Evolutionary conservation across 2,888 invertebrate species (phyloP).

Genomic region (Cabera pusaria): DNA sequence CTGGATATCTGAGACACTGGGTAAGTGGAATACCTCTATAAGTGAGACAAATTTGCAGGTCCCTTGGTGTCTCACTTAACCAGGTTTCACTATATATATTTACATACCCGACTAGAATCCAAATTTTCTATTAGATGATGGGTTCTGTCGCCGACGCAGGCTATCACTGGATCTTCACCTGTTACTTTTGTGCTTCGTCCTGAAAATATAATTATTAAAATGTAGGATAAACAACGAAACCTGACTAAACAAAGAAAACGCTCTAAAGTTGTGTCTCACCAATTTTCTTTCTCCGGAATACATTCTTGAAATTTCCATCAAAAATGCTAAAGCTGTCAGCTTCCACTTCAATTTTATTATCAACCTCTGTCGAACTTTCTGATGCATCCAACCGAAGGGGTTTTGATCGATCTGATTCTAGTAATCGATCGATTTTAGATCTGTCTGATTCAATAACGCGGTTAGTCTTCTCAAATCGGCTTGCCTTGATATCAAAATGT

Average conservation of each 20-base stretch:
- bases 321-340: constrained; percentile 52
- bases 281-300: constrained; percentile 65
- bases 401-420: constrained; percentile 27
- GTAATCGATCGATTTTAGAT: background rate
- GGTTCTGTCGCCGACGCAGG: constrained; percentile 69
- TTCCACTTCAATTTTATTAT: constrained; percentile 58
- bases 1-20: too few species aligned
- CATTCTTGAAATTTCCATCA: constrained; percentile 56
- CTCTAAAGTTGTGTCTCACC: too few species aligned
- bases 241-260: too few species aligned
- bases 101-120: constrained; percentile 60
- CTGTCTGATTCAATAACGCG: constrained; percentile 22
- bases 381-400: constrained; percentile 33
- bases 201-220: too few species aligned
- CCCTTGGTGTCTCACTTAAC: too few species aligned
- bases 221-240: too few species aligned
- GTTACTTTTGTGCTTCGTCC: constrained; percentile 74
- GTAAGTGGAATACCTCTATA: too few species aligned
- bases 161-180: constrained; percentile 67
- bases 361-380: constrained; percentile 44
- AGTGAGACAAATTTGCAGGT: too few species aligned
- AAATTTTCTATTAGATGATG: constrained; percentile 74
- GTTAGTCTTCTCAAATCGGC: constrained; percentile 50
- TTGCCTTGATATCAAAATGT: constrained; percentile 56
- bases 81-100: too few species aligned